Base-by-base conservation (phyloP, 2,888 invertebrate genomes). In the Eutolmus rufibarbis region DNA sequence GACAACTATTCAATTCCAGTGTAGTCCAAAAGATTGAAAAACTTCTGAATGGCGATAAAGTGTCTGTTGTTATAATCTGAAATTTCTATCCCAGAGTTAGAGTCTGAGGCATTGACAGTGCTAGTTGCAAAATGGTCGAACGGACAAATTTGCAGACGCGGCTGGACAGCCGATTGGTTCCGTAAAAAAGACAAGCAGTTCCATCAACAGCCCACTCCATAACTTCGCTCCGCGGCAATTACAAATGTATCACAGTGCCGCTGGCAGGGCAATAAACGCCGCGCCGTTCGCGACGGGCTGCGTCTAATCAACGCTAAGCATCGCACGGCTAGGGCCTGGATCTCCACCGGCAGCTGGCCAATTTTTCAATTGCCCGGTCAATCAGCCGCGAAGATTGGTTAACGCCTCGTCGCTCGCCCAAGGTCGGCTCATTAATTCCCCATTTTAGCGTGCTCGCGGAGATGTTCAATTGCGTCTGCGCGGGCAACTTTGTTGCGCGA, bases 331-430 rank as follows among this genome's bases (percentile, higher is more conserved):
- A 12, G 23, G 12, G 9, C 4, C 28, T 19, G 12, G 28, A 2
- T 2, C 28, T 28, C 66, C 28, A 23, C 23, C 28, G 23, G 66
- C 51, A 79, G 28, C 46, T 40, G 28, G 51, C 51, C 31, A 56
- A 79, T 79, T 51, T 79, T 79, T 79, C 79, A 79, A 79, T 79
- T 79, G 51, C 31, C 51, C 79, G 79, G 51, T 56, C 51, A 79
- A 79, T 79, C 79, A 79, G 79, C 79, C 40, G 51, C 78, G 12
- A 14, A 79, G 23, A 79, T 79, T 79, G 79, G 51, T 28, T 79
- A 79, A 79, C 79, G 79, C 79, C 79, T 79, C 51, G n/a, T 31
- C 79, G 16, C 12, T 78, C 51, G 46, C 46, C 40, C 79, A 79
- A 79, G 79, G 79, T 79, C 79, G 51, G 79, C 43, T 51, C 28